Evolutionary conservation across 2,888 invertebrate genomes (phyloP), one percentile per base, ranked within the genome.

Genomic region (Physocephala rufipes): DNA sequence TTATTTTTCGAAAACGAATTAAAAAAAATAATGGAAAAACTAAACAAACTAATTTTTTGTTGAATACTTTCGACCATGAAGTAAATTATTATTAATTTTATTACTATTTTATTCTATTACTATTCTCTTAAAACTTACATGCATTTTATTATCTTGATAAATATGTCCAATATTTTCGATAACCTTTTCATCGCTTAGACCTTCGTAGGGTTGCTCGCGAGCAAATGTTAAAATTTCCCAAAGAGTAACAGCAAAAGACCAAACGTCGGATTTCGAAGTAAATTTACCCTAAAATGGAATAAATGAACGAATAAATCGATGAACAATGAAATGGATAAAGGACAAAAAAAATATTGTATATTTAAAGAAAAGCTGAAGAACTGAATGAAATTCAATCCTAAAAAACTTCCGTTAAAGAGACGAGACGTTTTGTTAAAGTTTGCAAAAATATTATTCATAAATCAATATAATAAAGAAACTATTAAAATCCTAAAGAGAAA

Each of bases 201-300:
- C 90, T 80, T 92, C 91, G 85, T 91, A 95, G 9, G 95, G 95
- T 82, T 94, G 93, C 80, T 93, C 92, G 67, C 93, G 88, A 62
- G 94, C 94, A 85, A 92, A 92, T 51, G 93, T 93, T 82, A 95
- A 87, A 77, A 95, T 91, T 86, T 95, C 95, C 94, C 95, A 95
- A 75, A 95, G 88, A 65, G 94, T 92, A 71, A 95, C 93, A 59
- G 93, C 95, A 83, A 95, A 95, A 68, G 94, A 90, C 95, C 95
- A 95, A 59, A 95, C 94, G 87, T 95, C 95, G 78, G 93, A 93
- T 85, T 94, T 94, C 65, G 91, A 91, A 47, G 93, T 91, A 85
- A 92, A 94, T 86, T 93, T 93, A 67, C 92, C 93, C 93, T 94
- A 86, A 55, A 87, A 82, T 76, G 71, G n/a, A 53, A 19, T 51